Evolutionary conservation across 2,113 vertebrate species (phyloP), one percentile per base, ranked within the genome.

Genomic region (Daboia siamensis): DNA sequence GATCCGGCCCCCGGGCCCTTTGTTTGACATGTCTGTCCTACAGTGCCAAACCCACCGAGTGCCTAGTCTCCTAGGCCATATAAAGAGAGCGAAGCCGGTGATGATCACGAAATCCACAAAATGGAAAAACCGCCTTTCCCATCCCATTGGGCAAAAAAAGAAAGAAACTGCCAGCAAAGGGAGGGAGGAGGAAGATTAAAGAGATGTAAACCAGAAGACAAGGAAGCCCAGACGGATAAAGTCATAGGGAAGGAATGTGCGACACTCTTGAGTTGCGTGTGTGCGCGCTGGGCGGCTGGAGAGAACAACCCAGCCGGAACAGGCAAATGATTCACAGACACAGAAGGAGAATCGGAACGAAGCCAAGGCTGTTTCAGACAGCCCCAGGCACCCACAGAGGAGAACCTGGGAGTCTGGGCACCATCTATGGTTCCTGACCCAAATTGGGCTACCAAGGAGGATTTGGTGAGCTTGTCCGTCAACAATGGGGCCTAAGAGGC

Each of bases 191-290:
- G 87, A 64, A 86, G 92, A 90, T 86, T 86, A 90, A 93, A 93
- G 92, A 86, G 92, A 93, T n/a, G 88, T 88, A 93, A 93, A 86
- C 46, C 80, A 86, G 56, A 44, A 90, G 88, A 90, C 10, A 23
- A 93, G 88, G 80, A 90, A 90, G 88, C 88, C 88, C 92, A 93
- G 92, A 93, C 92, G 74, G 88, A 90, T 26, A 59, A 86, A 86
- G 44, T 93, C 88, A 93, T 93, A 15, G n/a, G 92, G 92, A 93
- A 93, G 88, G 88, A 90, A 93, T 93, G 74, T 44, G 46, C 20
- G 21, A 89, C 55, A 33, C 91, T 51, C 33, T 56, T 61, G 33
- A 7, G 21, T 48, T 80, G 80, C 10, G 29, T 52, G 29, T 54
- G 57, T 20, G n/a, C 11, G n/a, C 54, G 39, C 33, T 5, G 56